Evolutionary conservation across 1,140 invertebrate genomes (phyloP).

Genomic region (Samia ricini): DNA sequence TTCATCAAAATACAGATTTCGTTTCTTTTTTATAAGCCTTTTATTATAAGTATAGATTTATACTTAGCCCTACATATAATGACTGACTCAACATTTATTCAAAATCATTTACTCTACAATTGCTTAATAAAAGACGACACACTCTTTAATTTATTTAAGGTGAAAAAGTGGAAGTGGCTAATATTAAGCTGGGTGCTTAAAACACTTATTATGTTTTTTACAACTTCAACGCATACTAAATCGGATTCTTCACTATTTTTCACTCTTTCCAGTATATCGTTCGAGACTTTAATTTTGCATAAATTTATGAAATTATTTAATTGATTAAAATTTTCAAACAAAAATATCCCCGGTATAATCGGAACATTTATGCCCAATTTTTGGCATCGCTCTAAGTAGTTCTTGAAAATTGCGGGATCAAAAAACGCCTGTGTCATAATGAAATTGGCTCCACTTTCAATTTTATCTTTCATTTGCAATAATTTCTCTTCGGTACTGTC

Average conservation of each 20-base stretch:
- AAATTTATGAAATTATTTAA: slow-evolving; percentile 43
- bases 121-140: slow-evolving; percentile 31
- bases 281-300: slow-evolving; percentile 48
- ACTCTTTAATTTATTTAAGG: slow-evolving; percentile 50
- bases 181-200: slow-evolving; percentile 21
- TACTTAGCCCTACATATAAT: no score
- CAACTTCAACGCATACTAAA: slow-evolving; percentile 30
- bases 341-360: slow-evolving; percentile 61
- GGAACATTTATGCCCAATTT: slow-evolving; percentile 44
- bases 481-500: slow-evolving; percentile 42
- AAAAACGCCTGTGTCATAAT: slow-evolving; percentile 71
- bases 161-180: slow-evolving; percentile 60
- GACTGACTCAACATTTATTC: neutral
- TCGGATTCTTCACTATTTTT: slow-evolving; percentile 20
- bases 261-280: slow-evolving; percentile 29
- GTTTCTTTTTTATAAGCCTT: no score
- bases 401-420: slow-evolving; percentile 38
- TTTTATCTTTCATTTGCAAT: slow-evolving; percentile 51
- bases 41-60: no score
- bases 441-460: slow-evolving; percentile 61
- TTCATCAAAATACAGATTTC: no score
- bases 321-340: slow-evolving; percentile 47
- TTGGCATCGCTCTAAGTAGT: slow-evolving; percentile 47
- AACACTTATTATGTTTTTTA: slow-evolving; percentile 34
- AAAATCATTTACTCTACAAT: no score